These are phyloP conservation scores for Lasioglossum zephyrum DNA, from an alignment of 2,888 invertebrate species.

Conservation along the genomic window DNA sequence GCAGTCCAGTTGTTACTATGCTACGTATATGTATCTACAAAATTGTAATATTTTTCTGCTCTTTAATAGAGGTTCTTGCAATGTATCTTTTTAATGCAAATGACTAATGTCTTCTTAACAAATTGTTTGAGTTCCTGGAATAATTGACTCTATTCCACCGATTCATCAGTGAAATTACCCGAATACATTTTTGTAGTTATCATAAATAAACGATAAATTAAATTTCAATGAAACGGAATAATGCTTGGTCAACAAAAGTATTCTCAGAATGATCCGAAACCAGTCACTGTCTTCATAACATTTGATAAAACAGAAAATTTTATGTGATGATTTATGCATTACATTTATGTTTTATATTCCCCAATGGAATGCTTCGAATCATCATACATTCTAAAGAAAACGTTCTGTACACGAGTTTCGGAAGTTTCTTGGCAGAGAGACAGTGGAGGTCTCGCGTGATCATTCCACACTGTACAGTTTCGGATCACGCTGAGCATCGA, in stretches of 20 bases:
- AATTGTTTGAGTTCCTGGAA: neutral
- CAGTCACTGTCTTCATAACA: neutral
- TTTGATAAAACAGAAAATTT: neutral
- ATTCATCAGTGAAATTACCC: neutral
- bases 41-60: neutral
- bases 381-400: neutral
- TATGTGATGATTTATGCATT: neutral
- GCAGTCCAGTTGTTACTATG: neutral
- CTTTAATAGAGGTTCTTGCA: neutral
- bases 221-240: neutral
- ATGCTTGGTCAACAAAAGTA: neutral
- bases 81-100: neutral
- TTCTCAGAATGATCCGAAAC: neutral
- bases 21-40: neutral
- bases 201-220: neutral
- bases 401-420: neutral
- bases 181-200: neutral
- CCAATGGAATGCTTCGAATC: neutral
- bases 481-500: conserved; percentile 13
- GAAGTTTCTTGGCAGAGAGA: neutral
- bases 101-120: neutral
- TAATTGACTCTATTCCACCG: neutral
- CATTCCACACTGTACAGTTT: neutral
- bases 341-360: neutral
- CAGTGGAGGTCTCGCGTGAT: neutral